Base-by-base conservation (phyloP, 2,888 invertebrate species). In the Leptopterna dolabrata region DNA sequence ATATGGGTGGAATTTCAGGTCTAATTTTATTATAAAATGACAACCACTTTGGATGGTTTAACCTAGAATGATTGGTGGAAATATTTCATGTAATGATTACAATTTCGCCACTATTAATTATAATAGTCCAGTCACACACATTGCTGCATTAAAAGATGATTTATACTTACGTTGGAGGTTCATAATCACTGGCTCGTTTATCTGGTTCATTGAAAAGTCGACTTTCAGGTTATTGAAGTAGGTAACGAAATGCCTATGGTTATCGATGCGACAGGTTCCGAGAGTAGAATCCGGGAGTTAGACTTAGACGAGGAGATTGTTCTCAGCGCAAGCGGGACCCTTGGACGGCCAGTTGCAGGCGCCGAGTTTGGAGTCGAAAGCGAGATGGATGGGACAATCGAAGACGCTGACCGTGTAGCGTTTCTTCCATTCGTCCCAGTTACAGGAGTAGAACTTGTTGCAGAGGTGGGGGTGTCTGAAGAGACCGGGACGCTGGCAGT, bases 271-370 rank as follows among this genome's bases (percentile, higher is more conserved):
- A 73, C 73, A 19, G 36, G 7, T 47, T 47, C 19, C 4, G 73
- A 73, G 14, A 29, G 78, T 16, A 13, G 43, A 1, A 45, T 45
- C 41, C 4, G 24, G 27, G n/a, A n/a, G n/a, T n/a, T n/a, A n/a
- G n/a, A n/a, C n/a, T 88, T 89, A 94, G 88, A 94, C 93, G 78
- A 95, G 93, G 83, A 95, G 93, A 89, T 95, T 95, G 90, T 95
- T 94, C 84, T 94, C 95, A 89, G 95, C 94, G 91, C 96, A 96
- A 82, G 95, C 94, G 0, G 96, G 96, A 41, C 96, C 96, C 91
- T 95, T 95, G 90, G 95, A 95, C 0, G 96, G 96, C 95, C 96
- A 96, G 91, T 96, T 96, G 90, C 96, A 96, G 78, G 96, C 96
- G n/a, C 95, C 94, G 90, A 95, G 93, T 87, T 92, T 94, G 27